These are phyloP conservation scores for Oscheius myriophilus DNA, from an alignment of 2,888 invertebrate species.

Conservation along the genomic window DNA sequence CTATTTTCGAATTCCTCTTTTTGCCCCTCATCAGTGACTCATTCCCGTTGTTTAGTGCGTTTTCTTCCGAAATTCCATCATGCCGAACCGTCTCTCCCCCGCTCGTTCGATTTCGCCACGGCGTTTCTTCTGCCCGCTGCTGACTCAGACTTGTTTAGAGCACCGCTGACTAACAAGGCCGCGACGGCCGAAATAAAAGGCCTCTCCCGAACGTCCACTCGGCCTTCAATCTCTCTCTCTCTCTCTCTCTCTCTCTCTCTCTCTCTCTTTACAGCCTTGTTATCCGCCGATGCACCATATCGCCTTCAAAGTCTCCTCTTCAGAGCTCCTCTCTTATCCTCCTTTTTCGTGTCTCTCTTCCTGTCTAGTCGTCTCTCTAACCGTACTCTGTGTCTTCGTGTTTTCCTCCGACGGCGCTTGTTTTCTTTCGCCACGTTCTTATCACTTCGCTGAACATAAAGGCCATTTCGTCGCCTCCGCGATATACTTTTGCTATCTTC, in stretches of 20 bases:
- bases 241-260: slow-evolving; percentile 1
- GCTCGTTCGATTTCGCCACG: slow-evolving; percentile 3
- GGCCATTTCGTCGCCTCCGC: background rate
- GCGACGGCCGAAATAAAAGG: slow-evolving; percentile 19
- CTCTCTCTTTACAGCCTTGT: background rate
- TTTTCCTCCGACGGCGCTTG: background rate
- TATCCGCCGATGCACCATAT: too few relatives aligned
- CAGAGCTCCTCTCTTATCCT: background rate
- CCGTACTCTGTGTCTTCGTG: background rate
- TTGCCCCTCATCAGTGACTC: background rate
- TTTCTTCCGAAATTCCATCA: too few relatives aligned
- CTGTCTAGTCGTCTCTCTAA: background rate
- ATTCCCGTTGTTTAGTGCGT: background rate
- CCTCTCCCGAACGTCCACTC: background rate
- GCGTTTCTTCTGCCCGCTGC: too few relatives aligned
- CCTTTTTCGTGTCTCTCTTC: too few relatives aligned
- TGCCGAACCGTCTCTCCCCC: background rate
- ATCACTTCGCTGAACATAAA: slow-evolving; percentile 1
- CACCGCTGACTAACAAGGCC: slow-evolving; percentile 17
- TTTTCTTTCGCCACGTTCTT: background rate
- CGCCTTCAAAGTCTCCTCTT: background rate
- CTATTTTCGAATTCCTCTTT: slow-evolving; percentile 5
- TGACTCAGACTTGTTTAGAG: slow-evolving; percentile 26
- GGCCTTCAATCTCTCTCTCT: background rate
- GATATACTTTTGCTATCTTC: background rate